Base-by-base conservation (phyloP, 2,888 invertebrate species). In the Hydriomena furcata region DNA sequence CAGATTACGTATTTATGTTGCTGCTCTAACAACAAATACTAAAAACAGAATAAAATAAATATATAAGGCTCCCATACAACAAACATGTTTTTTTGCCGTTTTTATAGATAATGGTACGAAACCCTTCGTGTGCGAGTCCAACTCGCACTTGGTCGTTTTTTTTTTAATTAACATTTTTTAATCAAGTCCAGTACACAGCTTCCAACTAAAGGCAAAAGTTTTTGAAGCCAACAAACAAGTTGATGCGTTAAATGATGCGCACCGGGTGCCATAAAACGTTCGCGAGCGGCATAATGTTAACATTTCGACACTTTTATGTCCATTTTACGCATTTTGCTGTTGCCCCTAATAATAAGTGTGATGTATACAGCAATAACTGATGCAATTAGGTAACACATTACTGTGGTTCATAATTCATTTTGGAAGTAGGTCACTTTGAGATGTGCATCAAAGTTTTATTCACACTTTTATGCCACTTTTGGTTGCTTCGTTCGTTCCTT, bases 171-270 rank as follows among this genome's bases (percentile, higher is more conserved):
- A 30, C 25, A 31, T 44, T 20, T 45, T 45, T 41, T 41, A 51
- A 51, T 51, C 25, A 51, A 41, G 30, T 24, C n/a, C 32, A 7
- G 50, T 40, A 40, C 25, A 21, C 13, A 37, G 24, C 35, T 41
- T 37, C 32, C 40, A 55, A 60, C 57, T 55, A 52, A 54, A 54
- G 45, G 52, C 37, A 42, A 55, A 57, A 57, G 52, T 60, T 55
- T 54, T 55, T 55, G 54, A 25, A 54, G 40, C 36, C 53, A 45
- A 52, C 54, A 71, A 66, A 74, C 71, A 68, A 63, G 63, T 69
- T 71, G 73, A 79, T 71, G 77, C 68, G 77, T 76, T 77, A 75
- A 79, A 79, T 78, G 79, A 73, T 63, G 66, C 76, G 73, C 63
- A 58, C 56, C 55, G 64, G 60, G 61, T 67, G 70, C 72, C 71